These are phyloP conservation scores for Agonopterix alstromeriana DNA, from an alignment of 2,888 invertebrate species.

Conservation along the genomic window DNA sequence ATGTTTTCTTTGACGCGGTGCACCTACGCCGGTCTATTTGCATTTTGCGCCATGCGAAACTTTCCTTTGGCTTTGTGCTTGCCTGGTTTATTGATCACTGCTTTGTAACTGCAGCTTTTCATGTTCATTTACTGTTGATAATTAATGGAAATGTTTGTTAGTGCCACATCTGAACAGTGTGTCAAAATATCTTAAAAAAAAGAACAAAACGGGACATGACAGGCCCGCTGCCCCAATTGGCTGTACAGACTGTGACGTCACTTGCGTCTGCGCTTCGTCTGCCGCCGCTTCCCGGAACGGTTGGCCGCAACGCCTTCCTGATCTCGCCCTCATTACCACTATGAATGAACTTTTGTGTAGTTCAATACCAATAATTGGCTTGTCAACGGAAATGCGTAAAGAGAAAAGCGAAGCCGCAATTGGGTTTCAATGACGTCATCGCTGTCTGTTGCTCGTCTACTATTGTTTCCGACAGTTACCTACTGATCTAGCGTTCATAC, in stretches of 20 bases:
- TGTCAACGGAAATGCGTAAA: slow-evolving; percentile 23
- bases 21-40: slow-evolving; percentile 9
- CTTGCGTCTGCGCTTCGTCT: slow-evolving; percentile 63
- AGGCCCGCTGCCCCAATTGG: slow-evolving; percentile 53
- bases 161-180: too few species aligned
- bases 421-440: slow-evolving; percentile 46
- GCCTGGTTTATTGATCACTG: slow-evolving; percentile 6
- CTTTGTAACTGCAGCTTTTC: neutral
- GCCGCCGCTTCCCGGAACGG: slow-evolving; percentile 64
- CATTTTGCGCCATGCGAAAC: slow-evolving; percentile 13
- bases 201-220: slow-evolving; percentile 1
- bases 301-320: slow-evolving; percentile 56
- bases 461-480: slow-evolving; percentile 48
- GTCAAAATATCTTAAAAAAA: neutral
- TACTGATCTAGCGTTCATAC: slow-evolving; percentile 55
- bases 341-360: slow-evolving; percentile 43
- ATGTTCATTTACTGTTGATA: too few species aligned
- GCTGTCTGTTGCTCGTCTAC: slow-evolving; percentile 42
- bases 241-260: slow-evolving; percentile 57
- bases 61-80: slow-evolving; percentile 5
- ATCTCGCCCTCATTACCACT: slow-evolving; percentile 48
- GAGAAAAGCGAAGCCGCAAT: slow-evolving; percentile 16
- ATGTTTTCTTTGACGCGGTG: slow-evolving; percentile 8
- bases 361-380: slow-evolving; percentile 17
- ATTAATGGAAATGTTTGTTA: too few species aligned